A percentile compares a stretch with the other conserved stretches of the same genome.
Evolutionary conservation across 2,113 vertebrate species (phyloP).

Genomic region (Alosa alosa): DNA sequence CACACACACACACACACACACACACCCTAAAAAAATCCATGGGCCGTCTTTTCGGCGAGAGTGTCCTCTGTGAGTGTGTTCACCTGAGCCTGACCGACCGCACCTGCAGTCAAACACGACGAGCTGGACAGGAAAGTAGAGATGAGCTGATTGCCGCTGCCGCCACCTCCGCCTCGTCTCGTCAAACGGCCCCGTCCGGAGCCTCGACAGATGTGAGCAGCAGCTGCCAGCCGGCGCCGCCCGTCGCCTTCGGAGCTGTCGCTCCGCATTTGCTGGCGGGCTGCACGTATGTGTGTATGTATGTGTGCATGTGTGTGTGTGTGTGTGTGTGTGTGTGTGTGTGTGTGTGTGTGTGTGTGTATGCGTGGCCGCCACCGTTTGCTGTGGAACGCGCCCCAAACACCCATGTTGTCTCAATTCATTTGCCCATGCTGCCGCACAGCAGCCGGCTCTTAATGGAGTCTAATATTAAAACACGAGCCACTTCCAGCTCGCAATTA

Average conservation of each 20-base stretch:
- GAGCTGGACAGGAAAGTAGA: not conserved
- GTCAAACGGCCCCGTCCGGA: not conserved
- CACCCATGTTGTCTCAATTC: slow-evolving; percentile 64
- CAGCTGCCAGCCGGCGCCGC: slow-evolving; percentile 61
- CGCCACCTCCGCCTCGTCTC: not conserved
- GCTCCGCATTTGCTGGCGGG: slow-evolving; percentile 56
- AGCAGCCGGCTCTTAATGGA: slow-evolving; percentile 62
- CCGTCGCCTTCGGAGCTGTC: slow-evolving; percentile 59
- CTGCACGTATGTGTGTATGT: not conserved
- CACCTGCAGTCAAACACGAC: not conserved
- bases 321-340: not conserved
- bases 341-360: not conserved
- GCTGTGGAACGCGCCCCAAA: not conserved
- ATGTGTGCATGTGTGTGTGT: not conserved
- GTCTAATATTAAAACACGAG: slow-evolving; percentile 65
- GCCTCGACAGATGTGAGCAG: slow-evolving; percentile 66
- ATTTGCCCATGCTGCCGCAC: slow-evolving; percentile 56
- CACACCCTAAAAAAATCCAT: not conserved
- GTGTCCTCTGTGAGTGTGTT: not conserved
- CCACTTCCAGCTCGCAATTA: slow-evolving; percentile 65
- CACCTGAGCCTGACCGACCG: not conserved
- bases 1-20: no score
- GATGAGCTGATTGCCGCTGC: not conserved
- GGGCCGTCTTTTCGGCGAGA: not conserved
- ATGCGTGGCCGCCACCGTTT: not conserved